Evolutionary conservation across 2,888 invertebrate species (phyloP), one percentile per base, ranked within the genome.

Genomic region (Megastigmus dorsalis): DNA sequence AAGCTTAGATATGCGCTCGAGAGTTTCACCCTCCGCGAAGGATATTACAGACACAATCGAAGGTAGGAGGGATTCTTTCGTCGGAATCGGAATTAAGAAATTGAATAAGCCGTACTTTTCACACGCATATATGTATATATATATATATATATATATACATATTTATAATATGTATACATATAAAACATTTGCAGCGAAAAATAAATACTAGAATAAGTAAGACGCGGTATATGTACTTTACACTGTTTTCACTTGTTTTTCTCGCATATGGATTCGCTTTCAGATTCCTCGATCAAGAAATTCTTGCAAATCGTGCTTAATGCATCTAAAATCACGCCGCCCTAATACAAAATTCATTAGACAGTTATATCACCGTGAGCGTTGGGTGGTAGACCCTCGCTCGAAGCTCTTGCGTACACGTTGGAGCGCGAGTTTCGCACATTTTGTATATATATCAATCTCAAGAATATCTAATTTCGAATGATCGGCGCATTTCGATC

Each of bases 351-450:
- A 75, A 75, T 75, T 75, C 75, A 71, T 83, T 84, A 83, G 82
- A 82, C 85, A 84, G 82, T 84, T 84, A 82, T 86, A 85, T 86
- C 85, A 85, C 84, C 80, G 80, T 82, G 82, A 83, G 82, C 82
- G 77, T 72, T 77, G 77, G 76, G 62, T 38, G 26, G 45, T n/a
- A n/a, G n/a, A n/a, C n/a, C 79, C 78, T 80, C 82, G 80, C 80
- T 82, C 81, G 79, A 82, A 82, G 81, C 82, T 83, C 65, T 23
- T n/a, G 80, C 81, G 77, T 81, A 81, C n/a, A n/a, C 80, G 78
- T 76, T 77, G 80, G 80, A 81, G 79, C 79, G 77, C 69, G 76
- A 79, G 78, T 79, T 73, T 78, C 70, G 76, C 77, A 67, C 52
- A 54, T 66, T 75, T 71, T 71, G 55, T 43, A n/a, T n/a, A n/a